A percentile compares a stretch with the other conserved stretches of the same genome.
phyloP scores from a whole-genome alignment of 2,888 invertebrate species.

The Halictus quadricinctus region DNA sequence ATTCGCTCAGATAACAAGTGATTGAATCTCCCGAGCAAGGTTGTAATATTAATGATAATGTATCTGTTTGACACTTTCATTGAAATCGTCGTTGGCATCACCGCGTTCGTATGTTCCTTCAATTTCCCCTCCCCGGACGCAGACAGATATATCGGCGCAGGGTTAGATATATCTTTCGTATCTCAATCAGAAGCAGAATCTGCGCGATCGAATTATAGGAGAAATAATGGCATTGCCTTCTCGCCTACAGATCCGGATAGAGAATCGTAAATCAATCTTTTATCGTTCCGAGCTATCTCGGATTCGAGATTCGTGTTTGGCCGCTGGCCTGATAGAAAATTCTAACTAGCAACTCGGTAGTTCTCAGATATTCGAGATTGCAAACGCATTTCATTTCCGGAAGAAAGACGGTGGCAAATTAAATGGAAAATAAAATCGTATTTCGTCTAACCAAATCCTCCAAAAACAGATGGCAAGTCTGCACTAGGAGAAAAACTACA shows the following conservation, averaged over 20 bases:
- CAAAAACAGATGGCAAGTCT: neutral
- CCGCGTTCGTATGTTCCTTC: neutral
- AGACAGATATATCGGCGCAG: neutral
- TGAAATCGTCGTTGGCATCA: neutral
- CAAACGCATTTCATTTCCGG: neutral
- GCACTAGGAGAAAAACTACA: neutral
- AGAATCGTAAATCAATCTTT: conserved; percentile 28
- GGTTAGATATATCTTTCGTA: conserved; percentile 3
- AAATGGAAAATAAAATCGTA: neutral
- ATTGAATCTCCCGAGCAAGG: no score
- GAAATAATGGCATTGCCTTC: conserved; percentile 19
- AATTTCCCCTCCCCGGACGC: neutral
- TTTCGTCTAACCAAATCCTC: neutral
- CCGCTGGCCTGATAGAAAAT: neutral
- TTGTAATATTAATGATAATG: neutral
- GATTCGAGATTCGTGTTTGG: neutral
- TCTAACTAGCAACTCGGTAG: neutral
- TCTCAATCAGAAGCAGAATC: conserved; percentile 13
- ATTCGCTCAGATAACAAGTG: no score
- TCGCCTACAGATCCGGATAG: conserved; percentile 14
- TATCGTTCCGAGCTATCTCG: conserved; percentile 12
- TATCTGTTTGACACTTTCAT: neutral
- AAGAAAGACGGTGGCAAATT: neutral
- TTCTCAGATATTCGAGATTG: conserved; percentile 9
- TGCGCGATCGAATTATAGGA: conserved; percentile 16